Percentiles rank a stretch among this genome's conserved stretches.
Conservation (phyloP, 2,888 invertebrate species). For the Drosophila lutescens region DNA sequence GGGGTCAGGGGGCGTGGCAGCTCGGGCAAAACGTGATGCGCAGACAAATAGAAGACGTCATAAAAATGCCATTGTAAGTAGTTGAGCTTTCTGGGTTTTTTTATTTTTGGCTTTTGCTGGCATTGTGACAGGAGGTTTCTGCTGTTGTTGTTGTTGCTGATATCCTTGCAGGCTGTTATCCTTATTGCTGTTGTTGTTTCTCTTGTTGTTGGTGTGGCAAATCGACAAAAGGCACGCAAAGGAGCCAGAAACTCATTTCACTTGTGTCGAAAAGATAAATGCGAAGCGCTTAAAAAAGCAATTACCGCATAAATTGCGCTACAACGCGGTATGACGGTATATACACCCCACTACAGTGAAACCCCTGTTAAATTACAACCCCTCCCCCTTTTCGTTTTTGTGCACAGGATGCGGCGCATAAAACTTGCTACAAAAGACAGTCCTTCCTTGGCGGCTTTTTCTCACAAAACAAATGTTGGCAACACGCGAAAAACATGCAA, state of each 20-base stretch:
- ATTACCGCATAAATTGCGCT: constrained; percentile 82
- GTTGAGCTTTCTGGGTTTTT: constrained; percentile 47
- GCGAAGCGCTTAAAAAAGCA: constrained; percentile 80
- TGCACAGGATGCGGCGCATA: constrained; percentile 63
- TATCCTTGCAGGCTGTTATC: constrained; percentile 42
- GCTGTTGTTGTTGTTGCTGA: constrained; percentile 43
- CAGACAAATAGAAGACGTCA: constrained; percentile 65
- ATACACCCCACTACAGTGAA: background rate
- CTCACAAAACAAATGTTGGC: constrained; percentile 61
- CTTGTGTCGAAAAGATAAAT: constrained; percentile 80
- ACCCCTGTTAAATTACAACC: constrained; percentile 45
- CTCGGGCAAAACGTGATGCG: constrained; percentile 28
- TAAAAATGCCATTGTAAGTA: constrained; percentile 79
- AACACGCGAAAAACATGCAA: constrained; percentile 75
- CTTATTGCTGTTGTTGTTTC: constrained; percentile 18
- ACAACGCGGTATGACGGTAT: constrained; percentile 36
- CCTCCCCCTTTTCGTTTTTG: constrained; percentile 13
- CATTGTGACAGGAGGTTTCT: constrained; percentile 60
- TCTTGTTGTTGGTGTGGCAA: constrained; percentile 57
- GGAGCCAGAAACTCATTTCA: constrained; percentile 69
- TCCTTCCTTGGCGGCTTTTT: constrained; percentile 32
- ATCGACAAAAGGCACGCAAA: constrained; percentile 70
- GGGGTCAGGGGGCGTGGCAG: constrained; percentile 19
- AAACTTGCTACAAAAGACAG: constrained; percentile 72
- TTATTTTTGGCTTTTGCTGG: constrained; percentile 54